Conservation (phyloP, 2,113 vertebrate species). For the Cebidichthys violaceus region DNA sequence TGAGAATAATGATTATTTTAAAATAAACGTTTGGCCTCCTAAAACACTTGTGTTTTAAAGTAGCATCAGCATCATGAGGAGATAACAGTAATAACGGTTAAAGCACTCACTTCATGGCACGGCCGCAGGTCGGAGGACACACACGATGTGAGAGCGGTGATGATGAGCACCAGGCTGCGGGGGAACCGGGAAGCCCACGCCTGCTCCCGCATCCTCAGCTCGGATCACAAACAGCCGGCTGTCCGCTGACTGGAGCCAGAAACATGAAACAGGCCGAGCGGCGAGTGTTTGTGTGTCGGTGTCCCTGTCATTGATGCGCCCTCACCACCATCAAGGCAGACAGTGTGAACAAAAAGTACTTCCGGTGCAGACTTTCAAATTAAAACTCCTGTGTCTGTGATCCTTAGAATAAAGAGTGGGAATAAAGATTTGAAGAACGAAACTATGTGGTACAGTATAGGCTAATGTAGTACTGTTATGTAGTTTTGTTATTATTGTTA, state of each 20-base stretch:
- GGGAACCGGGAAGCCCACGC: conserved; percentile 52
- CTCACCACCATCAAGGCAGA: background rate
- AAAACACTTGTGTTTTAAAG: background rate
- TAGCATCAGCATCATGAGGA: background rate
- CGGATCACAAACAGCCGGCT: conserved; percentile 50
- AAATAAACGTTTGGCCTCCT: background rate
- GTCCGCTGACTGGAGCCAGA: conserved; percentile 50
- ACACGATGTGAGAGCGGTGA: conserved; percentile 44
- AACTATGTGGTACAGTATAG: background rate
- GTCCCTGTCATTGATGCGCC: conserved; percentile 57
- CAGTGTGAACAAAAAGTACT: rapidly evolving
- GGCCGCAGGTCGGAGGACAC: conserved; percentile 61
- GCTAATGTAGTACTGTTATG: background rate
- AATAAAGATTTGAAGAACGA: background rate
- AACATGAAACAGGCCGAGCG: conserved; percentile 42
- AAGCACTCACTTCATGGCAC: conserved; percentile 71
- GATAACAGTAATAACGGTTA: background rate
- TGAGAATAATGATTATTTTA: background rate
- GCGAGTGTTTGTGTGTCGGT: background rate
- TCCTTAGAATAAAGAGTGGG: background rate
- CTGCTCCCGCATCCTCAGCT: conserved; percentile 67
- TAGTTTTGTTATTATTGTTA: background rate
- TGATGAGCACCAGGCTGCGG: conserved; percentile 63
- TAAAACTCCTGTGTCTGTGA: conserved; percentile 17
- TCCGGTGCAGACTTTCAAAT: conserved; percentile 45